Percentiles rank a stretch among this genome's conserved stretches.
These are phyloP conservation scores for Stegodyphus dumicola DNA, from an alignment of 1,140 invertebrate species.

Conservation along the genomic window DNA sequence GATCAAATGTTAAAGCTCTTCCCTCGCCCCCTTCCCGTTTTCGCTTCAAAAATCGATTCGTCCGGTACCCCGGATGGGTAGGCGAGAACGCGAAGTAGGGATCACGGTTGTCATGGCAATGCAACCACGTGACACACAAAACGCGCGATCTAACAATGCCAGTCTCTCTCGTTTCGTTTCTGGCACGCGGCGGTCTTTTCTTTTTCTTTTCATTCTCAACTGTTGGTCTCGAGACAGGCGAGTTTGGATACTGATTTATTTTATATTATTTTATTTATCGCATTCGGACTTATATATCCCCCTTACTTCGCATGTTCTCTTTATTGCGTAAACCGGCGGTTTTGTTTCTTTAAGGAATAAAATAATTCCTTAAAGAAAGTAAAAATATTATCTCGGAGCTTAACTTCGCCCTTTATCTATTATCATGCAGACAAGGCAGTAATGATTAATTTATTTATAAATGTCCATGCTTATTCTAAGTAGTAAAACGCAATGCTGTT, in stretches of 20 bases:
- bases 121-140: slow-evolving; percentile 35
- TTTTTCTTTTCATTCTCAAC: neutral
- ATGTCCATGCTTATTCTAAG: too few species aligned
- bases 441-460: too few species aligned
- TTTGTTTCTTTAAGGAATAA: too few species aligned
- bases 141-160: slow-evolving; percentile 7
- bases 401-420: too few species aligned
- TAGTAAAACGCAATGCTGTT: too few species aligned
- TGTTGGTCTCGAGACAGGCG: neutral
- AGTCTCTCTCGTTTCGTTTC: neutral
- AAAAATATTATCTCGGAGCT: too few species aligned
- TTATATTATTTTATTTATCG: too few species aligned
- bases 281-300: too few species aligned
- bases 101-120: slow-evolving; percentile 33
- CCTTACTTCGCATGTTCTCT: too few species aligned
- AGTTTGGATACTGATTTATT: neutral
- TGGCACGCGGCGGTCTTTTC: neutral
- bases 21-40: neutral
- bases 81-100: slow-evolving; percentile 8
- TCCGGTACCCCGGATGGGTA: neutral
- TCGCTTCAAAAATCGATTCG: slow-evolving; percentile 46
- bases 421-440: too few species aligned
- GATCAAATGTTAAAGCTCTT: neutral
- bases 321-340: too few species aligned
- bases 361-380: too few species aligned